phyloP scores from a whole-genome alignment of 2,888 invertebrate species.

The Trichacis sp. region DNA sequence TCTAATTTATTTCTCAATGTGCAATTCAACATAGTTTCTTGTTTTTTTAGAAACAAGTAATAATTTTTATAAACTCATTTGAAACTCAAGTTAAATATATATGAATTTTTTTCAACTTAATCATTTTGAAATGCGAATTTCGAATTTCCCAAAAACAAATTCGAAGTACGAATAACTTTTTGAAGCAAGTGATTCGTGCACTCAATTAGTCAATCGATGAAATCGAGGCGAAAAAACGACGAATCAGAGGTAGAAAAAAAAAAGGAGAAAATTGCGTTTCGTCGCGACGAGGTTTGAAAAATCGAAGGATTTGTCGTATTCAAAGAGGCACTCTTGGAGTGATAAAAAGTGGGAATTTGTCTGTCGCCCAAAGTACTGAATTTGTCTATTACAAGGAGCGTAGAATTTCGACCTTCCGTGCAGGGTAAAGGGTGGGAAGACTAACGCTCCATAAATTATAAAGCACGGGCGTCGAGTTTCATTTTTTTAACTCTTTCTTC shows the following conservation, averaged over 20 bases:
- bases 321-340: neutral
- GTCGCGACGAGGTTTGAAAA: neutral
- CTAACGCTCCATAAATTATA: conserved; percentile 1
- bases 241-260: neutral
- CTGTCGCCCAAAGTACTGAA: conserved; percentile 5
- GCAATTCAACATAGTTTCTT: no score
- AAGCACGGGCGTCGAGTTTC: neutral
- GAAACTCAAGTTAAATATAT: no score
- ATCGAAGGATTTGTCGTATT: conserved; percentile 2
- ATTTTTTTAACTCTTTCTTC: neutral
- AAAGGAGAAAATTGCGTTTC: neutral
- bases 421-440: neutral
- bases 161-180: no score
- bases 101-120: no score
- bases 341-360: neutral
- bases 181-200: no score
- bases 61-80: no score
- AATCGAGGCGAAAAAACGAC: no score
- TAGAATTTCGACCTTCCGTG: neutral
- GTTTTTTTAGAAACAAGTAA: no score
- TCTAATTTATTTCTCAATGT: no score
- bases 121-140: no score
- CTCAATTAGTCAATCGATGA: no score
- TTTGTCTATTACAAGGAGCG: conserved; percentile 4
- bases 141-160: no score